Percentiles rank a stretch among this genome's conserved stretches.
These are phyloP conservation scores for Cydia fagiglandana DNA, from an alignment of 1,140 invertebrate genomes.

Conservation along the genomic window DNA sequence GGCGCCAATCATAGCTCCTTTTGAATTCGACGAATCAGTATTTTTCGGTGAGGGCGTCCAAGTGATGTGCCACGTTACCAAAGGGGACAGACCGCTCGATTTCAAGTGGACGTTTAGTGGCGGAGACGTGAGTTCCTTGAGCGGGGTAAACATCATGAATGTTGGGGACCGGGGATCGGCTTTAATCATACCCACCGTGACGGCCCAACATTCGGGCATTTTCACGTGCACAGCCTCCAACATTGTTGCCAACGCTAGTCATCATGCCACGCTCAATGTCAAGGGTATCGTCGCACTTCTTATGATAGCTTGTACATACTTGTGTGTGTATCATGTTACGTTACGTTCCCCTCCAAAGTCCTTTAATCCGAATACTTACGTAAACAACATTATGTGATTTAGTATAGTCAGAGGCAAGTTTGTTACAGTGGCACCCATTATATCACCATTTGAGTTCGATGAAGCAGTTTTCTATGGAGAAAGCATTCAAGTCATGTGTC, in stretches of 20 bases:
- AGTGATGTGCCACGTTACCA: constrained; percentile 84
- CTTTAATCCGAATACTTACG: background rate
- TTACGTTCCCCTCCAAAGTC: constrained; percentile 19
- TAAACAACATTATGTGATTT: background rate
- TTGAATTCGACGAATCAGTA: constrained; percentile 76
- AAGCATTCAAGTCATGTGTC: constrained; percentile 84
- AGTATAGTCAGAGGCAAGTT: constrained; percentile 34
- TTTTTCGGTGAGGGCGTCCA: constrained; percentile 84
- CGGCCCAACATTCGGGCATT: constrained; percentile 85
- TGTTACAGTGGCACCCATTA: constrained; percentile 81
- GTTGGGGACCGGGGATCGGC: constrained; percentile 79
- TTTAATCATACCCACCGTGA: constrained; percentile 80
- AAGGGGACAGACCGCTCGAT: constrained; percentile 85
- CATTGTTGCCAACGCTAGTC: constrained; percentile 84
- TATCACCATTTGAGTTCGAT: constrained; percentile 83
- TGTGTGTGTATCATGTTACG: background rate
- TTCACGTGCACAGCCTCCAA: constrained; percentile 90
- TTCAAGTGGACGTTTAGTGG: constrained; percentile 83
- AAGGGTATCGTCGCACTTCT: constrained; percentile 62
- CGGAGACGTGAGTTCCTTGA: constrained; percentile 75
- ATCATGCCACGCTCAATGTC: constrained; percentile 82
- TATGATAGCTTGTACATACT: background rate
- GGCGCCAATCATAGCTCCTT: constrained; percentile 71
- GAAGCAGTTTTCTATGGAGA: constrained; percentile 86
- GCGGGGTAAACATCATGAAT: constrained; percentile 80